phyloP scores from a whole-genome alignment of 2,113 vertebrate species.

The Rhegmatorhina hoffmannsi region DNA sequence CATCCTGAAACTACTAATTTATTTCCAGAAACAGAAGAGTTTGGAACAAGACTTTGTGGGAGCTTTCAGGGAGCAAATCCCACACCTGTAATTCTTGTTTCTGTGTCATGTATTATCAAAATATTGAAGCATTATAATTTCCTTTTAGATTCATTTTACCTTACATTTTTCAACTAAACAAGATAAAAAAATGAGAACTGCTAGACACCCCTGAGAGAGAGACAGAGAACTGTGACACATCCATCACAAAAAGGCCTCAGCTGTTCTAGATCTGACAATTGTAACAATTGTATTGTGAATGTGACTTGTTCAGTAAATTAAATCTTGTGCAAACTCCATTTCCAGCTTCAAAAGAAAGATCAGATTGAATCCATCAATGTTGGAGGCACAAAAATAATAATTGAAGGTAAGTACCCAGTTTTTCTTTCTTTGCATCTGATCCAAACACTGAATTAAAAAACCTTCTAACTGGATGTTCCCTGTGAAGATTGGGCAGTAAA shows the following conservation, averaged over 20 bases:
- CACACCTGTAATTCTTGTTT: not conserved
- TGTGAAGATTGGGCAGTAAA: not conserved
- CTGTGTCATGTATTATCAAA: not conserved
- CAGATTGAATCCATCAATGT: slow-evolving; percentile 91
- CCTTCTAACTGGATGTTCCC: not conserved
- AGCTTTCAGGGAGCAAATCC: not conserved
- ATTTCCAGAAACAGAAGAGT: not conserved
- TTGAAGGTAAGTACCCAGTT: slow-evolving; percentile 81
- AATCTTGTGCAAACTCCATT: slow-evolving; percentile 27
- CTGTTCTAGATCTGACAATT: not conserved
- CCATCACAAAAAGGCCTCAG: not conserved
- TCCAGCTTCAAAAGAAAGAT: slow-evolving; percentile 83
- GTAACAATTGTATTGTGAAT: not conserved
- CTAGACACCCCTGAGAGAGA: not conserved
- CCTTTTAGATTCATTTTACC: not conserved
- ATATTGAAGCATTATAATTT: not conserved
- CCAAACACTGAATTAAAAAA: not conserved
- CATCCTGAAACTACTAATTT: not conserved
- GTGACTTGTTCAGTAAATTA: not conserved
- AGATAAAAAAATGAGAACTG: not conserved
- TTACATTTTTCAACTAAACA: not conserved
- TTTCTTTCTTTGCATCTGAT: not conserved
- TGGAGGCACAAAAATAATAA: slow-evolving; percentile 87
- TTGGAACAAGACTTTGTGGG: not conserved
- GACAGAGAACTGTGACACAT: not conserved